These are phyloP conservation scores for Mantis religiosa DNA, from an alignment of 2,888 invertebrate genomes.

Conservation along the genomic window DNA sequence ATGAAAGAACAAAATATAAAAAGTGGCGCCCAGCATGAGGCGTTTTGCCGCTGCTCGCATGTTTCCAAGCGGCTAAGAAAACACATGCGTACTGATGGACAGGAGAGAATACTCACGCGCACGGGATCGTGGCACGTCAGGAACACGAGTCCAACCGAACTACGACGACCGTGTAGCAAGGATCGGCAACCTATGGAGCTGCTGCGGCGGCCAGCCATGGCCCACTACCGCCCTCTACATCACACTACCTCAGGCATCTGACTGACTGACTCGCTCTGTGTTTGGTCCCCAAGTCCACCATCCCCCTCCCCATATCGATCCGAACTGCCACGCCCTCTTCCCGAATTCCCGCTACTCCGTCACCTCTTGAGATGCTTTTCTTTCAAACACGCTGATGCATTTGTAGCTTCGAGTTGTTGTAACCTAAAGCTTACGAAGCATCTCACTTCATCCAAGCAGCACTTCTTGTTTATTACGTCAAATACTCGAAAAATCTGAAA, in stretches of 20 bases:
- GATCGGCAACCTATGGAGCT: conserved; percentile 65
- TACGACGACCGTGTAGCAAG: conserved; percentile 56
- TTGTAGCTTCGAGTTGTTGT: not conserved
- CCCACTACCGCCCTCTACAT: conserved; percentile 22
- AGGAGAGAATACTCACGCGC: conserved; percentile 50
- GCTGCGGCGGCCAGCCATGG: conserved; percentile 58
- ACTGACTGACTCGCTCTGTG: not conserved
- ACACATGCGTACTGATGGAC: not conserved
- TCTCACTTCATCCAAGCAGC: no score
- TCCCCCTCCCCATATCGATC: not conserved
- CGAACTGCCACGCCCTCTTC: not conserved
- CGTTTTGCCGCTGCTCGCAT: no score
- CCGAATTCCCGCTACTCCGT: not conserved
- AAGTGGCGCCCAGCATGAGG: no score
- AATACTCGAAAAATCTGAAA: no score
- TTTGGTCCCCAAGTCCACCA: not conserved
- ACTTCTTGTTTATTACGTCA: no score
- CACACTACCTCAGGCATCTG: not conserved
- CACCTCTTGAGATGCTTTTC: not conserved
- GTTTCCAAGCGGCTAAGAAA: no score
- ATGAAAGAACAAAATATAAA: no score
- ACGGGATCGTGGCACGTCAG: conserved; percentile 61
- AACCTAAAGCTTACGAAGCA: not conserved
- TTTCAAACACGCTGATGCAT: not conserved
- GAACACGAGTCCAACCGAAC: conserved; percentile 56